These are phyloP conservation scores for Sebastiscus tertius DNA, from an alignment of 2,797 vertebrate genomes.

Conservation along the genomic window DNA sequence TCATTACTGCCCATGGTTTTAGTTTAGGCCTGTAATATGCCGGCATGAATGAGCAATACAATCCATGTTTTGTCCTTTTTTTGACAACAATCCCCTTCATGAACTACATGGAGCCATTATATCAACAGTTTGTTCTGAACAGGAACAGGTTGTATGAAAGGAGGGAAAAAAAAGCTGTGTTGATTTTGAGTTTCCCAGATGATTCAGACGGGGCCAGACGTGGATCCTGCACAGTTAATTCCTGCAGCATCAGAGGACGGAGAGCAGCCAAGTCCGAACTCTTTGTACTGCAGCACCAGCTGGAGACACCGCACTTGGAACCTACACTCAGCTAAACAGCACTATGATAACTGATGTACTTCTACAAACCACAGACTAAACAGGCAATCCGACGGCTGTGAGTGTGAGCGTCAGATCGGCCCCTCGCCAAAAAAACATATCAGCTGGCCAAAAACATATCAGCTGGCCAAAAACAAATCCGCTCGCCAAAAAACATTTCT, in stretches of 20 bases:
- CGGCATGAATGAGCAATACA: constrained; percentile 34
- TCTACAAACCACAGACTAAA: constrained; percentile 66
- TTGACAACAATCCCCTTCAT: not conserved
- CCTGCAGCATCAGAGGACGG: constrained; percentile 42
- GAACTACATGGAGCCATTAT: not conserved
- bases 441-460: not conserved
- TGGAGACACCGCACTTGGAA: constrained; percentile 19
- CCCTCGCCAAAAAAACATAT: constrained; percentile 6
- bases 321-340: constrained; percentile 53
- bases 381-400: constrained; percentile 26
- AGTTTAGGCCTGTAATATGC: constrained; percentile 16
- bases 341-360: constrained; percentile 48
- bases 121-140: constrained; percentile 22
- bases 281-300: constrained; percentile 38
- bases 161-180: not conserved
- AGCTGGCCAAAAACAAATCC: not conserved
- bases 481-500: not conserved
- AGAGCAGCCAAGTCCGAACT: constrained; percentile 37
- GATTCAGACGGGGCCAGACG: constrained; percentile 27
- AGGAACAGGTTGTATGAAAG: constrained; percentile 1
- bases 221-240: constrained; percentile 36
- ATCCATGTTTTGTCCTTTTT: constrained; percentile 18
- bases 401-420: constrained; percentile 8
- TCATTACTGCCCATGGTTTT: constrained; percentile 25
- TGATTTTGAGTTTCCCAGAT: constrained; percentile 8